Conservation (phyloP, 2,113 vertebrate genomes). For the Leucopternis melanops region DNA sequence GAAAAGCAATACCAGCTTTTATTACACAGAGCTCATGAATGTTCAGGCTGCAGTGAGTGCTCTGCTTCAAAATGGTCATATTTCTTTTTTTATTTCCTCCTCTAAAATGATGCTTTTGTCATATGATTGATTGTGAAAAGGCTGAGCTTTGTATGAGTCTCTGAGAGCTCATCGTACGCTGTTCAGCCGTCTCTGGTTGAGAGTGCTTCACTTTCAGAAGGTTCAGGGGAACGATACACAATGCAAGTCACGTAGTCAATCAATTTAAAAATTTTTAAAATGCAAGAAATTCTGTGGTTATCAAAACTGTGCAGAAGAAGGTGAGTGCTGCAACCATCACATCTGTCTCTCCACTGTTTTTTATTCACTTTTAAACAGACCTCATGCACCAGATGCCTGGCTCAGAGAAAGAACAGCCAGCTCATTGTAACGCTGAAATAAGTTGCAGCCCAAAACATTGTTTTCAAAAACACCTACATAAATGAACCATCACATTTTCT, state of each 20-base stretch:
- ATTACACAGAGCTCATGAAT: background rate
- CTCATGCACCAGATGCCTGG: background rate
- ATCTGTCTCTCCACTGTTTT: background rate
- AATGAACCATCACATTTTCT: background rate
- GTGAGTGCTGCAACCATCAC: background rate
- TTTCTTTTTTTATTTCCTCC: background rate
- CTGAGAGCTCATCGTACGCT: background rate
- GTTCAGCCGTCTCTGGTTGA: background rate
- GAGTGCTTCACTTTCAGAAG: background rate
- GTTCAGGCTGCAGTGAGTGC: background rate
- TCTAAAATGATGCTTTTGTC: background rate
- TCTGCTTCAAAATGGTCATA: background rate
- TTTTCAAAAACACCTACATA: background rate
- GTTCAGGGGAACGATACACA: background rate
- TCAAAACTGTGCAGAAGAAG: background rate
- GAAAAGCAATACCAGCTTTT: background rate
- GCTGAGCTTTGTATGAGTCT: background rate
- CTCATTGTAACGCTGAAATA: background rate
- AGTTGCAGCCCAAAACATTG: background rate
- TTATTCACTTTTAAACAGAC: background rate
- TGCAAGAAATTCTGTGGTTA: background rate
- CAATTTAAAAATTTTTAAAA: accelerated
- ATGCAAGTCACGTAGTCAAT: background rate
- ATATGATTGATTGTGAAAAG: background rate
- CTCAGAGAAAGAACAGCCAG: background rate